phyloP scores from a whole-genome alignment of 2,888 invertebrate species.

The Pterobdella sp. region DNA sequence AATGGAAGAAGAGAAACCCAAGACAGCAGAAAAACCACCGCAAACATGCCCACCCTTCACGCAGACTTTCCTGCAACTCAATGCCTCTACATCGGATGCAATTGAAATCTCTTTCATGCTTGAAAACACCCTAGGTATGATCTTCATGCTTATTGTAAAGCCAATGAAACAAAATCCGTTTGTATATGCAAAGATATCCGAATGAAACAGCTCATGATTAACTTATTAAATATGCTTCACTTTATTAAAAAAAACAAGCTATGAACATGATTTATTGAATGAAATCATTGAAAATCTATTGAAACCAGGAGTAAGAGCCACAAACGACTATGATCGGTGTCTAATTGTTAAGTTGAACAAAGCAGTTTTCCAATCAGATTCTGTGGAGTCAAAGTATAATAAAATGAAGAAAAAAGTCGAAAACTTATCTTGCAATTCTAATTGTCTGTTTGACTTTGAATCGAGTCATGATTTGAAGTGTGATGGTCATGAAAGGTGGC shows the following conservation, averaged over 20 bases:
- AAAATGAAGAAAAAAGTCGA: background rate
- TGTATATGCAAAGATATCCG: too few relatives aligned
- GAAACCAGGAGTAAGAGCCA: background rate
- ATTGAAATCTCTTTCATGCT: conserved; percentile 45
- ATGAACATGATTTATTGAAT: too few relatives aligned
- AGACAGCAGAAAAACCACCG: conserved; percentile 11
- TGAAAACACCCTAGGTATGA: conserved; percentile 45
- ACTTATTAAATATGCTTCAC: too few relatives aligned
- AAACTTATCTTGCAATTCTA: background rate
- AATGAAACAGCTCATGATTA: too few relatives aligned
- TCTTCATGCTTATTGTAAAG: too few relatives aligned
- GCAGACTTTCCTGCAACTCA: conserved; percentile 45
- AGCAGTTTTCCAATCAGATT: background rate
- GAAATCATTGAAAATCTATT: too few relatives aligned
- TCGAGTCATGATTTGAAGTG: background rate
- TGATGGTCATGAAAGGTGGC: background rate
- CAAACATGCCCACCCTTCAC: background rate
- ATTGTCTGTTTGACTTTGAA: background rate
- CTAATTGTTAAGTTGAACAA: background rate
- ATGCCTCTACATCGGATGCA: conserved; percentile 48
- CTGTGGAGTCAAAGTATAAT: background rate
- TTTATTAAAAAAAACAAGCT: too few relatives aligned
- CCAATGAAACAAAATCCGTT: too few relatives aligned
- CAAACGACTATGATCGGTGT: background rate
- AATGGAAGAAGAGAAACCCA: conserved; percentile 36